Conservation (phyloP, 2,888 invertebrate genomes). For the Nycteola revayana region DNA sequence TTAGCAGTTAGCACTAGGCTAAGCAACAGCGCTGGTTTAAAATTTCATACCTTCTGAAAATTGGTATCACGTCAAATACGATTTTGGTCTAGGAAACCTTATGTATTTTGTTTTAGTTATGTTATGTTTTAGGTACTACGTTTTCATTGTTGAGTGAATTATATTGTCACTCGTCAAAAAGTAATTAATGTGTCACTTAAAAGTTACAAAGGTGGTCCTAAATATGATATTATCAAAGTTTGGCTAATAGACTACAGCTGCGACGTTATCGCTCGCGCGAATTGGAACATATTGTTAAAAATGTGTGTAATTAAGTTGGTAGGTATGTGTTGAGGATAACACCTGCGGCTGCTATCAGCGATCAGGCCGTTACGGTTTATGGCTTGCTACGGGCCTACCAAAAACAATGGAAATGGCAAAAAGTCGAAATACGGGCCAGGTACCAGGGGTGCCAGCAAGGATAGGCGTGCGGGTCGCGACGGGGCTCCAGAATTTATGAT, state of each 20-base stretch:
- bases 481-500: slow-evolving; percentile 80
- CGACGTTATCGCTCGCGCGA: slow-evolving; percentile 57
- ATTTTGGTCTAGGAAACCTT: too few species aligned
- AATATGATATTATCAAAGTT: slow-evolving; percentile 44
- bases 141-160: too few species aligned
- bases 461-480: slow-evolving; percentile 72
- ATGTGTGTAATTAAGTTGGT: slow-evolving; percentile 70
- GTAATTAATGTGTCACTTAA: slow-evolving; percentile 44
- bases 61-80: too few species aligned
- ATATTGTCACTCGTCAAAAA: too few species aligned
- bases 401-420: slow-evolving; percentile 79
- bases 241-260: slow-evolving; percentile 67
- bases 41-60: too few species aligned
- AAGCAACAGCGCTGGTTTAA: too few species aligned
- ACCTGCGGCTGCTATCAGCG: slow-evolving; percentile 72
- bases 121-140: too few species aligned
- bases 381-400: slow-evolving; percentile 50
- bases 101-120: too few species aligned
- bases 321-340: slow-evolving; percentile 73
- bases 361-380: slow-evolving; percentile 75
- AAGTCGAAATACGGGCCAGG: slow-evolving; percentile 70
- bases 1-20: too few species aligned
- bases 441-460: slow-evolving; percentile 57
- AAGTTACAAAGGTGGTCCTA: slow-evolving; percentile 45
- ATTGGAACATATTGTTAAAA: slow-evolving; percentile 67